Base-by-base conservation (phyloP, 2,888 invertebrate species). In the Drosophila borealis region DNA sequence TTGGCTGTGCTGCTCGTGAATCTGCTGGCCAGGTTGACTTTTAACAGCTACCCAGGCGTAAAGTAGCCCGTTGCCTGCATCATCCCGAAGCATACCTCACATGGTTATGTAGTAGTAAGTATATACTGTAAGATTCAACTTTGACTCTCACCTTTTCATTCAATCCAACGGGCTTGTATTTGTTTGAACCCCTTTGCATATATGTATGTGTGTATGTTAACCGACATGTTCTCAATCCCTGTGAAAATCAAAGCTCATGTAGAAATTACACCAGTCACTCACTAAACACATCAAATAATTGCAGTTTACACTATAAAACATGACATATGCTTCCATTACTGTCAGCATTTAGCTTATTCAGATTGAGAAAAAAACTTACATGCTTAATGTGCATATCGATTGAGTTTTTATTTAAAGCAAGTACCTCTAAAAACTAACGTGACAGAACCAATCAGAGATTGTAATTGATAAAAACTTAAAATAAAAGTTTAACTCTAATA, bases 1-100 rank as follows among this genome's bases (percentile, higher is more conserved):
- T 59, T 44, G 61, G 45, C 46, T 56, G 8, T 5, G 21, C 9
- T 33, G 54, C 29, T 19, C 17, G 44, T 36, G 29, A 48, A 65
- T 66, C 66, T 44, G 25, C 25, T 19, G 13, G 14, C 34, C 49
- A 39, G 56, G 41, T 50, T 66, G 59, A 54, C 61, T 45, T 36
- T 51, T 41, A 39, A 51, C 42, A 46, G n/a, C 19, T 44, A 64
- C 0, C 39, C 74, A 64, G 76, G 29, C 56, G 45, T 60, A 64
- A 56, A 70, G 29, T 14, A 55, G 63, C 36, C 51, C 56, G 44
- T 8, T 36, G 37, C 41, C 41, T 48, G 46, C 51, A 33, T 56
- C 55, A 60, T 59, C 42, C 53, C 60, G 34, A 36, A 5, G 29
- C 36, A 39, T 29, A 11, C 19, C 69, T n/a, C 51, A 54, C 39